Percentiles rank a stretch among this genome's conserved stretches.
These are phyloP conservation scores for Vidua chalybeata DNA, from an alignment of 2,113 vertebrate species.

Conservation along the genomic window DNA sequence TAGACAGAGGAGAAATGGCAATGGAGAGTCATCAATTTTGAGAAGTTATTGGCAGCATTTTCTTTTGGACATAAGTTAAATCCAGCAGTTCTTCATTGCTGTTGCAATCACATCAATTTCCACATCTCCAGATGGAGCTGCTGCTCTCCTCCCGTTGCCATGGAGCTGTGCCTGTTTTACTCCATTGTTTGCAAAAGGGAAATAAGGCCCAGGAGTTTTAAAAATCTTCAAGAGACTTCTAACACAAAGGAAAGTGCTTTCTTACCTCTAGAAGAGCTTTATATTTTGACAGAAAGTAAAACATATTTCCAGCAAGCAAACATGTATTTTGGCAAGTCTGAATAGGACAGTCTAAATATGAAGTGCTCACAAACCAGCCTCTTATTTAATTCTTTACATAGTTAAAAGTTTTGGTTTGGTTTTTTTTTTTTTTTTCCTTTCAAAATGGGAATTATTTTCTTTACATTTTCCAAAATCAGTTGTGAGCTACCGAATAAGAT, in stretches of 20 bases:
- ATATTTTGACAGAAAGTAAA: background rate
- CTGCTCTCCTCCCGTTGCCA: background rate
- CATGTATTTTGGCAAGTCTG: background rate
- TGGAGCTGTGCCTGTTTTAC: conserved; percentile 5
- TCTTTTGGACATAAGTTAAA: background rate
- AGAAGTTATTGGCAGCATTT: background rate
- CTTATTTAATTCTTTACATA: background rate
- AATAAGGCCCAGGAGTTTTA: background rate
- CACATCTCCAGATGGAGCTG: background rate
- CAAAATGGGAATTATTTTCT: background rate
- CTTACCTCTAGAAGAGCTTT: background rate
- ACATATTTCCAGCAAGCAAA: background rate
- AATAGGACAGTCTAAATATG: background rate
- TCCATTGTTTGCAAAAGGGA: background rate
- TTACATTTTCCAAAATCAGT: background rate
- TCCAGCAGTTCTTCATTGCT: background rate
- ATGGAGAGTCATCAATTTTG: background rate
- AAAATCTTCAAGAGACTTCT: background rate
- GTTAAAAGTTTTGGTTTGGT: background rate
- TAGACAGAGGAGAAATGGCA: background rate
- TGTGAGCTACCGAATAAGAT: background rate
- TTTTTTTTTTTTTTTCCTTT: background rate
- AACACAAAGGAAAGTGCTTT: background rate
- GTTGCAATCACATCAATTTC: background rate
- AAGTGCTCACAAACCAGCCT: background rate